A percentile compares a stretch with the other conserved stretches of the same genome.
These are phyloP conservation scores for Ceriagrion tenellum DNA, from an alignment of 2,888 invertebrate species.

Conservation along the genomic window DNA sequence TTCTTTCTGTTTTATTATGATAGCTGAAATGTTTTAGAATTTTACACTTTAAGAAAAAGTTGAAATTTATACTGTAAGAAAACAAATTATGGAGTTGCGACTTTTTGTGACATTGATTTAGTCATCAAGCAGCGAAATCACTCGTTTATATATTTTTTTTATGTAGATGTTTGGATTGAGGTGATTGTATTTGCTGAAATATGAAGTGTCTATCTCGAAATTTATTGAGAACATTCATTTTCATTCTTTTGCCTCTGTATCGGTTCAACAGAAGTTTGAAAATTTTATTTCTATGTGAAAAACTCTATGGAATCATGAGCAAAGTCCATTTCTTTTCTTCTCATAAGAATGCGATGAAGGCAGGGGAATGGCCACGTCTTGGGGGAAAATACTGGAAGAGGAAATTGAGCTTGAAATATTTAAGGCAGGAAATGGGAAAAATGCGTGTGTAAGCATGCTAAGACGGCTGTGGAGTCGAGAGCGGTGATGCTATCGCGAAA, in stretches of 20 bases:
- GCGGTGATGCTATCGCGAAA: constrained; percentile 13
- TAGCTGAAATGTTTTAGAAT: too few relatives aligned
- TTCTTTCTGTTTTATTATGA: too few relatives aligned
- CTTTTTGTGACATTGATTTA: too few relatives aligned
- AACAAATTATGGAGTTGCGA: too few relatives aligned
- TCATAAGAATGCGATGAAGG: not conserved
- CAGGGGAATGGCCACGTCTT: not conserved
- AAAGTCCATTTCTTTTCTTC: not conserved
- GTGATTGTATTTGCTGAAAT: not conserved
- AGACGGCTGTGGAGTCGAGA: not conserved
- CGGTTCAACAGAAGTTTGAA: not conserved
- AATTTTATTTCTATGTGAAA: not conserved
- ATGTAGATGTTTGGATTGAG: not conserved
- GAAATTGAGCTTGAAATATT: constrained; percentile 32
- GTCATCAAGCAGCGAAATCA: too few relatives aligned
- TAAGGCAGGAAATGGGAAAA: constrained; percentile 22
- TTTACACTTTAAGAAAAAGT: too few relatives aligned
- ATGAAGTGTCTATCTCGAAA: not conserved
- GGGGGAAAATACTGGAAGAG: not conserved
- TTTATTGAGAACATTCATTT: not conserved
- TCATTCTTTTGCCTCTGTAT: not conserved
- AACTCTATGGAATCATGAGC: not conserved
- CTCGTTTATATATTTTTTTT: too few relatives aligned
- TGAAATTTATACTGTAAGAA: too few relatives aligned
- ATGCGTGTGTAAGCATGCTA: not conserved